phyloP scores from a whole-genome alignment of 2,888 invertebrate species.

The Ametastegia equiseti region DNA sequence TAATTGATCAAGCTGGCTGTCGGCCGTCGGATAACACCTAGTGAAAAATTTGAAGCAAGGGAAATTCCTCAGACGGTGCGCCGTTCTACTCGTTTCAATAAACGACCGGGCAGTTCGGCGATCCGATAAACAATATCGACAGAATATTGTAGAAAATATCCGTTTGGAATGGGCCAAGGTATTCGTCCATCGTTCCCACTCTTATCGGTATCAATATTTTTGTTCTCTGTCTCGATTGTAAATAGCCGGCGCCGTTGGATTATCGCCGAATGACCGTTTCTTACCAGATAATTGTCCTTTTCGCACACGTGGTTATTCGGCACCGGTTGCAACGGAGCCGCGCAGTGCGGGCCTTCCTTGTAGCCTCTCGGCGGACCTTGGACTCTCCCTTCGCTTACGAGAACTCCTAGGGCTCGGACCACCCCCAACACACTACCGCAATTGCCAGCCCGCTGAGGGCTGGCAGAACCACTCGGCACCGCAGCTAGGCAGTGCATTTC shows the following conservation, averaged over 20 bases:
- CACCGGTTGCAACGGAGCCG: constrained; percentile 72
- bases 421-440: constrained; percentile 70
- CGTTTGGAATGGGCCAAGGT: neutral
- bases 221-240: neutral
- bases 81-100: no score
- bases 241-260: neutral
- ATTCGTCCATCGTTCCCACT: no score
- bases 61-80: no score
- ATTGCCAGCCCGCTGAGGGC: constrained; percentile 66
- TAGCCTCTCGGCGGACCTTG: constrained; percentile 79
- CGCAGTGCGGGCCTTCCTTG: constrained; percentile 85
- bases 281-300: constrained; percentile 77
- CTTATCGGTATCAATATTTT: no score
- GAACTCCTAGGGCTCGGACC: constrained; percentile 74
- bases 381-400: constrained; percentile 74
- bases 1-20: neutral
- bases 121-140: neutral
- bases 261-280: constrained; percentile 49
- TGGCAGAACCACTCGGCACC: constrained; percentile 66
- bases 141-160: neutral
- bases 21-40: neutral
- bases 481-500: constrained; percentile 75
- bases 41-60: no score
- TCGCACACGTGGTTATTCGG: constrained; percentile 77
- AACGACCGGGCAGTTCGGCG: no score